Base-by-base conservation (phyloP, 2,113 vertebrate genomes). In the Malurus elegans region DNA sequence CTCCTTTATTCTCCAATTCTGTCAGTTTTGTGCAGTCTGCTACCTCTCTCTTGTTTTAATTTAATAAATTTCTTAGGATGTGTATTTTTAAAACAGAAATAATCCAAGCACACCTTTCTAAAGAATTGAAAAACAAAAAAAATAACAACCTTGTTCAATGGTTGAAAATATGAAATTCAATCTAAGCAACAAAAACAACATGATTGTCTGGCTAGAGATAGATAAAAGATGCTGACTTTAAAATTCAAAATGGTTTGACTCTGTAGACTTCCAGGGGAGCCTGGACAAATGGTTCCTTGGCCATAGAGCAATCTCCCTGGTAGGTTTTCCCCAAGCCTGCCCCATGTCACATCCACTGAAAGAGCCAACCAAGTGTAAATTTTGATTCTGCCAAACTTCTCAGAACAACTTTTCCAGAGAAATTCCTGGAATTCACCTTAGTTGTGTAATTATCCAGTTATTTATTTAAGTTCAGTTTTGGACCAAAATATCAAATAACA, bases 101-200 rank as follows among this genome's bases (percentile, higher is more conserved):
- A 15, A 48, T 10, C 18, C 3, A 56, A 50, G 7, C 4, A 14
- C 9, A 25, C 4, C 8, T 62, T 72, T 42, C 18, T 16, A 56
- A 72, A 53, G 12, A 62, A n/a, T 1, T 66, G 4, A 21, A 24
- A 40, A 29, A 6, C 4, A 24, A 44, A 21, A 21, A 20, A 18
- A 3, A 6, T 8, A 4, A 6, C 24, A n/a, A 18, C 10, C 3
- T 48, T 47, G 4, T 72, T 90, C 18, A 61, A 0, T 6, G 8
- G 12, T 48, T 61, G 34, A 71, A 90, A 80, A 53, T 53, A 60
- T 5, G 1, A 72, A 72, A 65, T 53, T 58, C 26, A 51, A 20
- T 21, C 2, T n/a, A 53, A 76, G n/a, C 3, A 62, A 75, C 11
- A 4, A 64, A 79, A 83, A 14, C 16, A 61, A 69, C 24, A 29